Conservation (phyloP, 2,797 vertebrate genomes). For the Tangara arthus region DNA sequence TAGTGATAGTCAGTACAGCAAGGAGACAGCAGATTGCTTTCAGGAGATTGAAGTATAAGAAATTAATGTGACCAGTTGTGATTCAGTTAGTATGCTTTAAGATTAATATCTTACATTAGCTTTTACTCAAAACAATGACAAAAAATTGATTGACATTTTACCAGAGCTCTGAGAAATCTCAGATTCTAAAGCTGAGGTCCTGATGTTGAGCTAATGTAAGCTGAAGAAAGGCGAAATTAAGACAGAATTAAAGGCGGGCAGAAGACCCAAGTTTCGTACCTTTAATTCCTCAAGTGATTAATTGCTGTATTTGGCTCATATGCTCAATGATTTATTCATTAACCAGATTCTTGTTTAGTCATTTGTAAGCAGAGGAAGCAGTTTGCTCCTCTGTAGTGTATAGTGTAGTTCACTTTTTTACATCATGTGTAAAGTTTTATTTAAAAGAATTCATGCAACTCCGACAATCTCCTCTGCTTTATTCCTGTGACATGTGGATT, state of each 20-base stretch:
- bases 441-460: background rate
- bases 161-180: background rate
- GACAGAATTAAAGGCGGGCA: background rate
- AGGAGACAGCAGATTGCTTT: background rate
- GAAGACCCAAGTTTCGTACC: background rate
- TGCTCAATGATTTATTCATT: background rate
- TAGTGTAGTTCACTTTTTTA: background rate
- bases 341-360: background rate
- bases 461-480: background rate
- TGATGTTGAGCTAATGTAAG: background rate
- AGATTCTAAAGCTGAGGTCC: background rate
- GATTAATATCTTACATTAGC: background rate
- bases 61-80: background rate
- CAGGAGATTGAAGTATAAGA: background rate
- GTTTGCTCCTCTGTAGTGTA: background rate
- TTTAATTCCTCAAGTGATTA: background rate
- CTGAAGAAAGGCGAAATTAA: background rate
- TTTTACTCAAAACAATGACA: background rate
- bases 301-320: background rate
- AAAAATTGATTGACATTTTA: background rate
- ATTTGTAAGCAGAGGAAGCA: background rate
- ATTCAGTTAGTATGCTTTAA: background rate
- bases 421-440: background rate
- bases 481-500: background rate
- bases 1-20: background rate